A percentile compares a stretch with the other conserved stretches of the same genome.
phyloP scores from a whole-genome alignment of 2,113 vertebrate species.

The Ailuropoda melanoleuca region DNA sequence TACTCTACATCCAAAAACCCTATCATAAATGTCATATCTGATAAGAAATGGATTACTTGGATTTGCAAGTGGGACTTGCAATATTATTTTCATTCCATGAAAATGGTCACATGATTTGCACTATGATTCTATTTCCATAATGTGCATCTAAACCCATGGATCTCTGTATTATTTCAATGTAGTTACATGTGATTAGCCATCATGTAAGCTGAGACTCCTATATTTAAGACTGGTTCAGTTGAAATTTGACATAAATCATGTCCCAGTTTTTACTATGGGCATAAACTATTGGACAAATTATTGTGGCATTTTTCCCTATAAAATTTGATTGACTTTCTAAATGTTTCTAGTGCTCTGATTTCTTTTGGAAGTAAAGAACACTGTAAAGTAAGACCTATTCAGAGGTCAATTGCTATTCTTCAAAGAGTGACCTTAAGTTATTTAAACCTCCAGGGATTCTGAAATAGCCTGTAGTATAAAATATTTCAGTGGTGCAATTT shows the following conservation, averaged over 20 bases:
- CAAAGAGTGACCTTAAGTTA: conserved; percentile 27
- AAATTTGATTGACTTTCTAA: neutral
- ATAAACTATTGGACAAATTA: neutral
- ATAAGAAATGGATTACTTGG: conserved; percentile 28
- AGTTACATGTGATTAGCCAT: neutral
- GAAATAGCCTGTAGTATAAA: conserved; percentile 46
- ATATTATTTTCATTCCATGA: neutral
- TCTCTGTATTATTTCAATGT: neutral
- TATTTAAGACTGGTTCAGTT: conserved; percentile 11
- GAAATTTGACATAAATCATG: conserved; percentile 9
- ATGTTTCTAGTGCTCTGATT: neutral
- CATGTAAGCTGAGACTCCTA: neutral
- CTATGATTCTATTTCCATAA: neutral
- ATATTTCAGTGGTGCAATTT: conserved; percentile 33
- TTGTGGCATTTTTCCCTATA: conserved; percentile 30
- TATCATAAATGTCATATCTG: conserved; percentile 39
- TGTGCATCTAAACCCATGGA: neutral
- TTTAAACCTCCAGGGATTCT: conserved; percentile 25
- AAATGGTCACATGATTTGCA: neutral
- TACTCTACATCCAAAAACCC: neutral
- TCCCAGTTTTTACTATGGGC: neutral
- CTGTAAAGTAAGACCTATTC: conserved; percentile 25
- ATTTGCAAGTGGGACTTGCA: neutral
- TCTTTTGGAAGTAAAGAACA: conserved; percentile 41
- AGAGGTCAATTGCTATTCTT: conserved; percentile 36